A percentile compares a stretch with the other conserved stretches of the same genome.
These are phyloP conservation scores for Scopus umbretta DNA, from an alignment of 2,113 vertebrate genomes.

Conservation along the genomic window DNA sequence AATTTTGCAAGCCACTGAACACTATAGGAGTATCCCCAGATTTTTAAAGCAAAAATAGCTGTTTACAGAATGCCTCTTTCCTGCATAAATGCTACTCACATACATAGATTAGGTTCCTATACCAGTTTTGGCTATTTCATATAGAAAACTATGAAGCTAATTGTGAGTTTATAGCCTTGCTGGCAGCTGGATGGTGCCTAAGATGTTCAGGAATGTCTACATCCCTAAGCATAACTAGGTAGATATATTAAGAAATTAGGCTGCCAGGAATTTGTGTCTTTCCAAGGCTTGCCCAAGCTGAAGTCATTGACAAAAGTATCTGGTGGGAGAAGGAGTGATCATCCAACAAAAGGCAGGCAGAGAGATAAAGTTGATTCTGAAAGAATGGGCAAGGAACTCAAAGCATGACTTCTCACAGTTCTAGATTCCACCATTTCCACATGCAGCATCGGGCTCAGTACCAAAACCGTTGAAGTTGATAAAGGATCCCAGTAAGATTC, in stretches of 20 bases:
- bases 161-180: background rate
- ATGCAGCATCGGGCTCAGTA: rapidly evolving
- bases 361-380: background rate
- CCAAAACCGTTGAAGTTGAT: background rate
- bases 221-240: background rate
- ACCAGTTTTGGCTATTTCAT: background rate
- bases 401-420: background rate
- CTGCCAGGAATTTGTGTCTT: background rate
- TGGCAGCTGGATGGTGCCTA: background rate
- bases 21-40: background rate
- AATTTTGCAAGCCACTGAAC: background rate
- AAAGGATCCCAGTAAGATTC: background rate
- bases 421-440: background rate
- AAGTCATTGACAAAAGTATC: background rate
- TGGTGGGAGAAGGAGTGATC: background rate
- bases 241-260: background rate
- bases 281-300: background rate
- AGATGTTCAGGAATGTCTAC: background rate
- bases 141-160: background rate
- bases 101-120: rapidly evolving
- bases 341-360: background rate
- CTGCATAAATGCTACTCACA: background rate
- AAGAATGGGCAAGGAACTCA: background rate
- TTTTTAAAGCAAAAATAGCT: background rate
- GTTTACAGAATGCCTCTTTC: background rate